These are phyloP conservation scores for Tiliacea citrago DNA, from an alignment of 2,888 invertebrate genomes.

Conservation along the genomic window DNA sequence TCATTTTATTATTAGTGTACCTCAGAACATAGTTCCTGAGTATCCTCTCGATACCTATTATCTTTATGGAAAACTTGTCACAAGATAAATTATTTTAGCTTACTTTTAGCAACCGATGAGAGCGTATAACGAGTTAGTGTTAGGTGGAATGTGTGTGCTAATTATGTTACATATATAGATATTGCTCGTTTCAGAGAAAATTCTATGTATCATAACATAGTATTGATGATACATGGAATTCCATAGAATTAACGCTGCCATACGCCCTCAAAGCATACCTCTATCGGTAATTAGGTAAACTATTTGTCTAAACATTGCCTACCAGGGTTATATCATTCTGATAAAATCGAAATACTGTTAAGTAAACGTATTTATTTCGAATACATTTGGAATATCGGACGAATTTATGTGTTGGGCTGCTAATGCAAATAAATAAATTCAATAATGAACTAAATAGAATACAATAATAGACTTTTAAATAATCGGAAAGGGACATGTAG, in stretches of 20 bases:
- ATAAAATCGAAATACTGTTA: conserved; percentile 1
- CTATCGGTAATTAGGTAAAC: conserved; percentile 47
- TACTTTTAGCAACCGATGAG: background rate
- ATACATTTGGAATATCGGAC: background rate
- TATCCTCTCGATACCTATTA: background rate
- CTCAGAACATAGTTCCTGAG: conserved; percentile 14
- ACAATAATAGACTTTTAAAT: background rate
- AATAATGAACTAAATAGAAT: background rate
- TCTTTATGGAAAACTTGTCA: background rate
- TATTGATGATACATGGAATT: too few relatives aligned
- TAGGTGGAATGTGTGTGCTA: background rate
- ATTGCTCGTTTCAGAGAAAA: background rate
- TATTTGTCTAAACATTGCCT: conserved; percentile 37
- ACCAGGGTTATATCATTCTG: background rate
- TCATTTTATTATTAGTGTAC: too few relatives aligned
- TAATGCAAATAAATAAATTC: background rate
- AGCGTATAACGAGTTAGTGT: background rate
- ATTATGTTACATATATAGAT: conserved; percentile 3
- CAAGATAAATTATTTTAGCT: background rate
- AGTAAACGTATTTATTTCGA: conserved; percentile 9
- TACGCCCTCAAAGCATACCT: conserved; percentile 49
- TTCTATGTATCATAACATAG: too few relatives aligned
- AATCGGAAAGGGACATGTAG: too few relatives aligned
- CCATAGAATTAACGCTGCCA: too few relatives aligned
- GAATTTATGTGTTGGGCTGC: background rate